Conservation (phyloP, 92 coral and sea anemone genomes). For the Scolanthus callimorphus region DNA sequence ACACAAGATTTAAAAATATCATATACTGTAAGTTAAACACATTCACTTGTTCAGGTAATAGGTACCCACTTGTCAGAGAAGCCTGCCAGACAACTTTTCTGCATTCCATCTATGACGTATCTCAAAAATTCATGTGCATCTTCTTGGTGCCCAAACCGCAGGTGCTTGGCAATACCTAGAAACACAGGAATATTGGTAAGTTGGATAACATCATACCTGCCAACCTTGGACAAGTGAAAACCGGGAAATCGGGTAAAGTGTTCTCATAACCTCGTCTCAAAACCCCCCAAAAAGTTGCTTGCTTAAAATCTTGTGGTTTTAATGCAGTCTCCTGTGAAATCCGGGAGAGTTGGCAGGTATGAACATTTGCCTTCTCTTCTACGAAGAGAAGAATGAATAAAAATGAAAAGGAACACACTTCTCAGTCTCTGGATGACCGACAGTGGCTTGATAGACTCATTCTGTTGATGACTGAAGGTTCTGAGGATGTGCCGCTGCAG, state of each 20-base stretch:
- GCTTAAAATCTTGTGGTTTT: too few species aligned
- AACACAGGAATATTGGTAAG: neutral
- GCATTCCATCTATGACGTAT: conserved; percentile 97
- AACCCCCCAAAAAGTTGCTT: too few species aligned
- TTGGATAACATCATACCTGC: too few species aligned
- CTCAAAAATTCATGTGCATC: conserved; percentile 98
- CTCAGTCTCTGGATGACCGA: conserved; percentile 87
- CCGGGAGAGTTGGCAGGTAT: too few species aligned
- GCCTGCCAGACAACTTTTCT: conserved; percentile 83
- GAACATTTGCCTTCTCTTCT: too few species aligned
- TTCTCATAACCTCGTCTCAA: too few species aligned
- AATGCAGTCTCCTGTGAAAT: too few species aligned
- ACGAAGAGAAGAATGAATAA: neutral
- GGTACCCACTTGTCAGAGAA: conserved; percentile 58
- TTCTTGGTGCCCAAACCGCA: conserved; percentile 97
- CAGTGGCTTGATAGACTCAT: conserved; percentile 90
- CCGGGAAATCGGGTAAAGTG: too few species aligned
- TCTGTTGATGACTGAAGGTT: conserved; percentile 80
- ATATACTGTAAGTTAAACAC: neutral
- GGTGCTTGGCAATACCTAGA: conserved; percentile 89
- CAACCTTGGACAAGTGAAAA: too few species aligned
- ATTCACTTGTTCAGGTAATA: too few species aligned
- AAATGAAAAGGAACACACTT: conserved; percentile 54
- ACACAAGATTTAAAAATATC: neutral
- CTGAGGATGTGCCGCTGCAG: conserved; percentile 85